Conservation (phyloP, 1,140 invertebrate genomes). For the Magallana gigas region DNA sequence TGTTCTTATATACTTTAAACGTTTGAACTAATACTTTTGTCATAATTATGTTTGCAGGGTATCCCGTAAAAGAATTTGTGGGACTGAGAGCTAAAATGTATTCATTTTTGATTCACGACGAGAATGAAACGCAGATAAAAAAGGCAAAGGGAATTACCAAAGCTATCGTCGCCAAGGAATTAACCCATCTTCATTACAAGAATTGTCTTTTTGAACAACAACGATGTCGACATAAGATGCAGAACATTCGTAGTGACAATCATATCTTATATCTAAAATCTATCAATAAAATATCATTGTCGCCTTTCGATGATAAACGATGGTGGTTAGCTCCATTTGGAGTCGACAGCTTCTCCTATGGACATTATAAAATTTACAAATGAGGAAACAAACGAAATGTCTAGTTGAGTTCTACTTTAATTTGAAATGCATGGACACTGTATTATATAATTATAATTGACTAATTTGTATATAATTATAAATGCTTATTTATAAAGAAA, state of each 20-base stretch:
- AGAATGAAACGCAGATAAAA: conserved; percentile 15
- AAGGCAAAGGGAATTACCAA: conserved; percentile 43
- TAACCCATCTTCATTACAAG: conserved; percentile 11
- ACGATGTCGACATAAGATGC: not conserved
- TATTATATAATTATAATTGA: too few species aligned
- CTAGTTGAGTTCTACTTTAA: not conserved
- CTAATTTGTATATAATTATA: not conserved
- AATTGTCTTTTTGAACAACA: conserved; percentile 22
- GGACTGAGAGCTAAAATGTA: conserved; percentile 49
- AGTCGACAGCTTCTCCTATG: conserved; percentile 33
- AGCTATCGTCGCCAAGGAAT: conserved; percentile 37
- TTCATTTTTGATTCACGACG: conserved; percentile 22
- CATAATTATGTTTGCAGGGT: not conserved
- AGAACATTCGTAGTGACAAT: conserved; percentile 23
- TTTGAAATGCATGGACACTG: too few species aligned
- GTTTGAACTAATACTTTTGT: not conserved
- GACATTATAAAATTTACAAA: conserved; percentile 42
- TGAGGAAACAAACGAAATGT: not conserved
- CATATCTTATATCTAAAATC: conserved; percentile 34
- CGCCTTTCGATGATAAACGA: conserved; percentile 42
- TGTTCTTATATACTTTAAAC: too few species aligned
- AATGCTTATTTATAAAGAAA: too few species aligned
- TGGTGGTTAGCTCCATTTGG: conserved; percentile 25
- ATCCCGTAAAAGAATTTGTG: conserved; percentile 34
- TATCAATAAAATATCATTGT: conserved; percentile 43